Evolutionary conservation across 2,113 vertebrate genomes (phyloP), one percentile per base, ranked within the genome.

Genomic region (Ovis canadensis): DNA sequence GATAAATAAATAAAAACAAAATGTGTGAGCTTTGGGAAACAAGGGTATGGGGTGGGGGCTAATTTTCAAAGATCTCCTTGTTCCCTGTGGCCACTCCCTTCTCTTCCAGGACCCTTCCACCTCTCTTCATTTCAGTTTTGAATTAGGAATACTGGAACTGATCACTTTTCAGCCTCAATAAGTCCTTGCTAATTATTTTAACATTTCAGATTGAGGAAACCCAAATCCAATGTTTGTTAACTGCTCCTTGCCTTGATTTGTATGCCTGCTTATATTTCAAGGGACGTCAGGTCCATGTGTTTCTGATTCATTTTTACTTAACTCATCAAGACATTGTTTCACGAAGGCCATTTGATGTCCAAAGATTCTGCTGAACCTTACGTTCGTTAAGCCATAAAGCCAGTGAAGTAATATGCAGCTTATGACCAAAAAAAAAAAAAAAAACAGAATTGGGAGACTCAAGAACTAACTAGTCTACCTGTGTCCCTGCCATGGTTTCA

Each of bases 171-270:
- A 98, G 97, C 54, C 93, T 97, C 96, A 97, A 90, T 98, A 98
- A 98, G 97, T 98, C 97, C 96, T 97, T 98, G 96, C 96, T 98
- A 98, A 98, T 98, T 98, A 98, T 98, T 98, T 97, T 98, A 98
- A 97, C 98, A 98, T 98, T 98, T 98, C 74, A 97, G 97, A 92
- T 98, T 98, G 94, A 98, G 97, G 97, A 98, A 98, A 98, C 96
- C 83, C 96, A 98, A 98, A 82, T 91, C 97, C 93, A 93, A 43
- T 97, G 96, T 98, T 98, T 98, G 97, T 93, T 92, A 98, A 98
- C 96, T 88, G 87, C 55, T 95, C 95, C 94, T 96, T 96, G 57
- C 98, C 98, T 98, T 98, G 97, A 98, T 98, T 98, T 97, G 97
- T 95, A 64, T 60, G 91, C 96, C 98, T 98, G 97, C 98, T 98